These are phyloP conservation scores for Cardiocondyla obscurior DNA, from an alignment of 1,140 invertebrate species.

Conservation along the genomic window DNA sequence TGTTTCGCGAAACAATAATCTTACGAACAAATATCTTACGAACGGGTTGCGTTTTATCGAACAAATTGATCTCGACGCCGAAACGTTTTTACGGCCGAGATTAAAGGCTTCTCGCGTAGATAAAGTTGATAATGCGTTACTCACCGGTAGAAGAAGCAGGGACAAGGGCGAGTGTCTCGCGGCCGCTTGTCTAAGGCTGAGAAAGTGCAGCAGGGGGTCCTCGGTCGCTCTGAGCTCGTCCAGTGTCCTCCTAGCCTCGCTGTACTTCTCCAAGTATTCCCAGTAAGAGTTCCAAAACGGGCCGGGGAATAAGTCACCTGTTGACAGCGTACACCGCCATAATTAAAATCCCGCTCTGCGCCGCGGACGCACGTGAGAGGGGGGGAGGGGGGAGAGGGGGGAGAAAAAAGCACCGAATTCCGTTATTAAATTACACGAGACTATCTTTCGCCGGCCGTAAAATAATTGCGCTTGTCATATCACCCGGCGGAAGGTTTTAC, in stretches of 20 bases:
- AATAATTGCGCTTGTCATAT: slow-evolving; percentile 40
- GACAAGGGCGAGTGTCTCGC: slow-evolving; percentile 81
- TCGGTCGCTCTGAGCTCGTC: slow-evolving; percentile 79
- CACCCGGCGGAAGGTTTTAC: slow-evolving; percentile 18
- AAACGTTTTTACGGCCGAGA: slow-evolving; percentile 18
- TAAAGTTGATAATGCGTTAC: slow-evolving; percentile 48
- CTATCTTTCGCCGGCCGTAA: not conserved
- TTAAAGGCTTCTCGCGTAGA: not conserved
- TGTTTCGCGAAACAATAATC: not conserved
- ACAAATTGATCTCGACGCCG: not conserved
- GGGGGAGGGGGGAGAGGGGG: no score
- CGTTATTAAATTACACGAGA: slow-evolving; percentile 43
- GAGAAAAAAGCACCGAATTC: slow-evolving; percentile 18
- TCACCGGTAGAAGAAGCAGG: slow-evolving; percentile 82
- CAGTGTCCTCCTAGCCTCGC: slow-evolving; percentile 79
- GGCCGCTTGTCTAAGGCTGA: slow-evolving; percentile 79
- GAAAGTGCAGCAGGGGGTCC: slow-evolving; percentile 80
- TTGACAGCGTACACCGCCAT: slow-evolving; percentile 43
- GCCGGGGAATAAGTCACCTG: slow-evolving; percentile 82
- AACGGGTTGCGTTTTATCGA: not conserved
- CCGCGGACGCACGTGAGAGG: not conserved
- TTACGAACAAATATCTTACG: no score
- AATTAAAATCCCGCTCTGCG: slow-evolving; percentile 40
- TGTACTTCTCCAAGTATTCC: slow-evolving; percentile 81
- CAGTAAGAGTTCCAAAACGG: slow-evolving; percentile 83